phyloP scores from a whole-genome alignment of 2,888 invertebrate species.

The Drosophila birchii region DNA sequence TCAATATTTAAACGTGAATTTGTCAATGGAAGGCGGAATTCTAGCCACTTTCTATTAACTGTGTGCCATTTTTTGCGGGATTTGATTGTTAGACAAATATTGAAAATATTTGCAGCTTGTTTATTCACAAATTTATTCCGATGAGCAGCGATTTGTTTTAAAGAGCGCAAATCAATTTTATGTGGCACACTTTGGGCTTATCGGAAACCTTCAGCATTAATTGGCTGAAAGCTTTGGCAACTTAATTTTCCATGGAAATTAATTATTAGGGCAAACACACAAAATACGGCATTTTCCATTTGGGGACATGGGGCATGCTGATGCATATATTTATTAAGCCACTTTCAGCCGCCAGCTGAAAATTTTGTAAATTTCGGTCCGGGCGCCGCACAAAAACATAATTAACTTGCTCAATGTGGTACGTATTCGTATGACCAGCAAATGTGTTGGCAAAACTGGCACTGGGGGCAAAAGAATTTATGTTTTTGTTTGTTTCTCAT shows the following conservation, averaged over 20 bases:
- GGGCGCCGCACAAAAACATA: conserved; percentile 35
- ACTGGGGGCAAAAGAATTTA: conserved; percentile 3
- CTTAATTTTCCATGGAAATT: conserved; percentile 45
- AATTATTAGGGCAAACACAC: conserved; percentile 44
- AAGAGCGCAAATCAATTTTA: conserved; percentile 3
- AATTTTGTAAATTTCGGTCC: conserved; percentile 38
- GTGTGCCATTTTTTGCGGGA: conserved; percentile 36
- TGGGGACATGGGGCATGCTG: conserved; percentile 32
- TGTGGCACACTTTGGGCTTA: neutral
- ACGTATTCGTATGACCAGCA: conserved; percentile 12
- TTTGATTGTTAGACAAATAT: conserved; percentile 36
- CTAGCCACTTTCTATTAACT: conserved; percentile 42
- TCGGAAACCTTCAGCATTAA: conserved; percentile 28
- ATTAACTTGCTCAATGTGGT: conserved; percentile 39
- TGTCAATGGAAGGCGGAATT: conserved; percentile 47
- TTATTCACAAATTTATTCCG: conserved; percentile 1
- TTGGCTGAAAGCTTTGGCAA: conserved; percentile 45
- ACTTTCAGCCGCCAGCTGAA: conserved; percentile 19
- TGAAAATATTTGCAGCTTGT: conserved; percentile 25
- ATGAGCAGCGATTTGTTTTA: conserved; percentile 1
- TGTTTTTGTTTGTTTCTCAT: conserved; percentile 42
- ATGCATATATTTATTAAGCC: conserved; percentile 41
- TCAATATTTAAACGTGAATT: conserved; percentile 66
- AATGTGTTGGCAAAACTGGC: conserved; percentile 9
- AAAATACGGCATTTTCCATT: conserved; percentile 22